These are phyloP conservation scores for Chionis minor DNA, from an alignment of 2,113 vertebrate species.

Conservation along the genomic window DNA sequence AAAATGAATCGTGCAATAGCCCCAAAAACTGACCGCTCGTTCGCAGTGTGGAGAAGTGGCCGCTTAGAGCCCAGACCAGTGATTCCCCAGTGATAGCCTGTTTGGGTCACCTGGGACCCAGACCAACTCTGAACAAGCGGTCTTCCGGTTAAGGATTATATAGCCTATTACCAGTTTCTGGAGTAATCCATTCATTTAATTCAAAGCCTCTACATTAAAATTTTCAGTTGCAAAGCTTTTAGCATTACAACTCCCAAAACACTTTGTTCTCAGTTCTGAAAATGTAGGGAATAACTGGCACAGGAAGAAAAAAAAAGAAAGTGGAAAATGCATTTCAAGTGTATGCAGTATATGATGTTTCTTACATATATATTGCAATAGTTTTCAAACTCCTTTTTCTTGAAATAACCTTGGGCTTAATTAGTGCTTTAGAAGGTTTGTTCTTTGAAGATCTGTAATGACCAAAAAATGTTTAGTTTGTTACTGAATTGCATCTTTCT, in stretches of 20 bases:
- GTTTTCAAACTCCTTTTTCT: background rate
- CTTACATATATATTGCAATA: background rate
- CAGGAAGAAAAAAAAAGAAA: background rate
- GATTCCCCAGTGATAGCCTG: background rate
- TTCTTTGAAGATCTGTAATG: background rate
- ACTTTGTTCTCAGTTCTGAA: background rate
- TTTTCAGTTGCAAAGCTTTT: background rate
- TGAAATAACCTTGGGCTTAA: background rate
- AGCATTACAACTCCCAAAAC: background rate
- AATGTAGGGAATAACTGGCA: background rate
- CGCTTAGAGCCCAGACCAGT: background rate
- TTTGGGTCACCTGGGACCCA: background rate
- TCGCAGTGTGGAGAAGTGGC: background rate
- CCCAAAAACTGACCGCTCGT: background rate
- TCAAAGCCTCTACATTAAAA: background rate
- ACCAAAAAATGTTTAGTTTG: background rate
- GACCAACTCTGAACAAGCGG: rapidly evolving
- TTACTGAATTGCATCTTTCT: background rate
- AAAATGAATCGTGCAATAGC: background rate
- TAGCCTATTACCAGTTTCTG: background rate
- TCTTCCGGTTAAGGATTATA: background rate
- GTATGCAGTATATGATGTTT: background rate
- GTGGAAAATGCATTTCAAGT: background rate
- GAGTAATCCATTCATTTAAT: background rate
- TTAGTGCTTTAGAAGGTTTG: background rate